Evolutionary conservation across 2,888 invertebrate genomes (phyloP), one percentile per base, ranked within the genome.

Genomic region (Heteromyza rotundicornis): DNA sequence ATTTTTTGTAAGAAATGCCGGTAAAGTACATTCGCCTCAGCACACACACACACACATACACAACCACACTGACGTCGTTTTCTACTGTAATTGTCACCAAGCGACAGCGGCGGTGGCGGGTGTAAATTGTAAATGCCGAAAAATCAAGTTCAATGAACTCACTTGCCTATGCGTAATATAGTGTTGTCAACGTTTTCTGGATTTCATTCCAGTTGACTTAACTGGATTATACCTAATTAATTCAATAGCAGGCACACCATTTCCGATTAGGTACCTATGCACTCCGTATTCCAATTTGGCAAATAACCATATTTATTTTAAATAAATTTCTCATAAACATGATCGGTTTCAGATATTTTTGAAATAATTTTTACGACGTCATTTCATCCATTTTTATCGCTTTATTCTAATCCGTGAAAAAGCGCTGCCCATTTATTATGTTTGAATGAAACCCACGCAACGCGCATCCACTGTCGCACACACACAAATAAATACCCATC

Each of bases 71-170:
- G 47, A 5, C 20, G 10, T 27, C 3, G 40, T 47, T 20, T 12
- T 3, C 47, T 47, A 19, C 19, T 47, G 20, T 20, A 47, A 47
- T 19, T 47, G 47, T 47, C 20, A 12, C 47, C 47, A 19, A 19
- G 47, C 19, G 47, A n/a, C 47, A 8, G 47, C n/a, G 40, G 40
- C 14, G 14, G 40, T n/a, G 10, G 47, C 47, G 47, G 47, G 47
- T 47, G 47, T 5, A 47, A 3, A 3, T 40, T 40, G 40, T 40
- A 40, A 40, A 3, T n/a, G 14, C 47, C 47, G 20, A 19, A 3
- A 20, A 47, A n/a, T 14, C 5, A 20, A 56, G 56, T 56, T 56
- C 56, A 47, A 16, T 56, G 56, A 56, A 56, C 56, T 56, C 24
- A 24, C 24, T 20, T 55, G 55, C 36, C 55, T n/a, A n/a, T n/a